Evolutionary conservation across 2,113 vertebrate genomes (phyloP), one percentile per base, ranked within the genome.

Genomic region (Cephalopholis sonnerati): DNA sequence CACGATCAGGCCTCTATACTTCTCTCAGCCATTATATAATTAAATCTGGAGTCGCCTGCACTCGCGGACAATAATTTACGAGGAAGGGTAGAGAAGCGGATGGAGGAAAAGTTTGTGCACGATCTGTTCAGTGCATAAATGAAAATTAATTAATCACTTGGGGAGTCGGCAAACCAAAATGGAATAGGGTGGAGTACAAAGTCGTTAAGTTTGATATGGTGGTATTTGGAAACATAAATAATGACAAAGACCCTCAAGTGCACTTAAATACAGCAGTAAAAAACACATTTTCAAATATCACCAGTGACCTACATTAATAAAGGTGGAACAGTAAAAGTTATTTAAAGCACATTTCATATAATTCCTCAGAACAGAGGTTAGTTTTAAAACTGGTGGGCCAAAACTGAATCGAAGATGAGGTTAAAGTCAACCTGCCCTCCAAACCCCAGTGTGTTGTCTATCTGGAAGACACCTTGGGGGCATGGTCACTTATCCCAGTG

Each of bases 61-160:
- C 82, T 91, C 54, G 2, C 3, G 78, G 88, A 92, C 78, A 86
- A 84, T 91, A 84, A 90, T 90, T 92, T 90, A 93, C 58, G 77
- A 94, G 87, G 71, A 78, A 92, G 77, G 66, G 70, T 74, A 59
- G 59, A 72, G 70, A 75, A 79, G 68, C 18, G 63, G 58, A 81
- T 24, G 36, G 50, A 81, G 79, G 73, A 69, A 87, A 88, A 74
- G 59, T 83, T 87, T 89, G 63, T 54, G 76, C 68, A 29, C n/a
- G 67, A 90, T 89, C 84, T 90, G 87, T 90, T 94, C 83, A 81
- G 79, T 82, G 86, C 82, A 91, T 92, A 85, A 93, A 93, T 93
- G 86, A 86, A 90, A 89, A 88, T 92, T 90, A 91, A 94, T 95
- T 90, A 93, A 93, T 94, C 91, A 92, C 93, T 89, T 53, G 86